phyloP scores from a whole-genome alignment of 2,113 vertebrate species.

The Turdus rufiventris region DNA sequence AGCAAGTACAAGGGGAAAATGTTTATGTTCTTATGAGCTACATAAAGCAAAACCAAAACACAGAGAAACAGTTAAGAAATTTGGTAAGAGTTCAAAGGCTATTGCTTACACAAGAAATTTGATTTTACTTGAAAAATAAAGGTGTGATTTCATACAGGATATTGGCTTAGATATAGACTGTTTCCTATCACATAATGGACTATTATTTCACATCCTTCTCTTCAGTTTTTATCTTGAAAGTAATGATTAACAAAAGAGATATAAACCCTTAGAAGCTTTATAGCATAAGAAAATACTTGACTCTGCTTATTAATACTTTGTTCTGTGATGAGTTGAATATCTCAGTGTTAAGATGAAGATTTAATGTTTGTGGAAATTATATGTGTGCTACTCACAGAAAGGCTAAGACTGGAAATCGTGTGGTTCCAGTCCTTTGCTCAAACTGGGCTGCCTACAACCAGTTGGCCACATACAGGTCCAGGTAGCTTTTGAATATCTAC shows the following conservation, averaged over 20 bases:
- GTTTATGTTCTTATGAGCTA: not conserved
- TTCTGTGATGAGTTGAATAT: not conserved
- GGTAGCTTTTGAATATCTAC: not conserved
- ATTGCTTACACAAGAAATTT: constrained; percentile 30
- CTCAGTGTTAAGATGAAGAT: not conserved
- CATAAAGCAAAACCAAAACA: not conserved
- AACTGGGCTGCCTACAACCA: not conserved
- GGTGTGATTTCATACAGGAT: constrained; percentile 61
- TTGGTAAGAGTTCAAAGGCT: constrained; percentile 46
- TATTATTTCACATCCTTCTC: constrained; percentile 50
- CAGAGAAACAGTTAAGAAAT: not conserved
- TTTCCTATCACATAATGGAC: not conserved
- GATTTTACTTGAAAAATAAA: constrained; percentile 56
- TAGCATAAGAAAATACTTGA: not conserved
- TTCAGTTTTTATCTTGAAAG: constrained; percentile 43
- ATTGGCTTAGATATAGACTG: constrained; percentile 11
- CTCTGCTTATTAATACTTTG: not conserved
- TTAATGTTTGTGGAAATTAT: not conserved
- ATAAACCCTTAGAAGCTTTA: constrained; percentile 12
- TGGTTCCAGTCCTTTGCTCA: not conserved
- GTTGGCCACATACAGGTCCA: not conserved
- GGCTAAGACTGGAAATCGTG: not conserved
- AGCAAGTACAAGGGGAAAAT: not conserved
- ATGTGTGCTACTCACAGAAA: not conserved
- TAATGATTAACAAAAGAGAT: constrained; percentile 62